Conservation (phyloP, 2,888 invertebrate species). For the Mellilla xanthometata region DNA sequence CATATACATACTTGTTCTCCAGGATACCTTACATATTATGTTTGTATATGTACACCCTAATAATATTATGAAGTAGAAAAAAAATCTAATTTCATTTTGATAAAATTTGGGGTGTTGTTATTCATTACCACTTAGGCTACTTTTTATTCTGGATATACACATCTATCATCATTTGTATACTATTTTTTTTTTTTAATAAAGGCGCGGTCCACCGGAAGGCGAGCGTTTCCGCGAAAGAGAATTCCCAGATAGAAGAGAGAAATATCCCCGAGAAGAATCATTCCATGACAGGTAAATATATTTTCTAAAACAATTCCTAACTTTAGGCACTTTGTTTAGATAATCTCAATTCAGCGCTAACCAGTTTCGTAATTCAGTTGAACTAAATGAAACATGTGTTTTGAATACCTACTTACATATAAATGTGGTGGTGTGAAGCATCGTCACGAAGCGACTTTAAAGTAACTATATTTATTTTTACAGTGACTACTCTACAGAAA, state of each 20-base stretch:
- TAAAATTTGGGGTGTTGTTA: no score
- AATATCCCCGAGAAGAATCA: conserved; percentile 58
- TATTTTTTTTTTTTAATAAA: conserved; percentile 24
- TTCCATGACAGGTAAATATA: conserved; percentile 60
- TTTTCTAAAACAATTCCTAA: not conserved
- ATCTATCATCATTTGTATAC: no score
- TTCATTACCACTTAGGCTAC: no score
- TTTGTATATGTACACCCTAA: no score
- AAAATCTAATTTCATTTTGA: no score
- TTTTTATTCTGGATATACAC: no score
- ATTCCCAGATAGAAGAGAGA: conserved; percentile 63
- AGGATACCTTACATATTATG: no score
- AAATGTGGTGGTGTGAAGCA: conserved; percentile 44
- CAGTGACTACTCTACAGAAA: conserved; percentile 79
- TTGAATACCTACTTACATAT: conserved; percentile 41
- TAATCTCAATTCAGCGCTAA: conserved; percentile 21
- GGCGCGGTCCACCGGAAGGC: conserved; percentile 58
- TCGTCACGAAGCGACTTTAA: conserved; percentile 54
- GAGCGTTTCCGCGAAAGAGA: conserved; percentile 56
- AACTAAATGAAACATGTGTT: conserved; percentile 7
- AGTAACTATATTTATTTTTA: conserved; percentile 80
- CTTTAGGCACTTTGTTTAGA: conserved; percentile 1
- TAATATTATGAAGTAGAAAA: no score
- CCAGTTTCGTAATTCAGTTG: conserved; percentile 1
- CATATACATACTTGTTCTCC: no score